phyloP scores from a whole-genome alignment of 2,797 vertebrate genomes.

The Scyliorhinus canicula region DNA sequence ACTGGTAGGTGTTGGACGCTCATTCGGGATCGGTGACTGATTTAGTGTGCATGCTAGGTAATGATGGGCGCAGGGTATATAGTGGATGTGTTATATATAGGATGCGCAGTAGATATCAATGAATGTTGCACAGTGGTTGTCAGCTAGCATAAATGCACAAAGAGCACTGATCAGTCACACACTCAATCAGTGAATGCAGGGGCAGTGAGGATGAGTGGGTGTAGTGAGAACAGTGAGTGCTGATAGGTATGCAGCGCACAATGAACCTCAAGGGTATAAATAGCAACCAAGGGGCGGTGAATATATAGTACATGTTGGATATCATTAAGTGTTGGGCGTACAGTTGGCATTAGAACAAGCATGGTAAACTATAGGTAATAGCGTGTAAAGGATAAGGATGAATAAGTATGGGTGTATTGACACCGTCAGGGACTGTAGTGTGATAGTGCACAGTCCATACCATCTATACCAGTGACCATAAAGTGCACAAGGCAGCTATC shows the following conservation, averaged over 20 bases:
- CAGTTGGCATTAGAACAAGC: background rate
- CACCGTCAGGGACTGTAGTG: background rate
- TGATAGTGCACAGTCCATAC: background rate
- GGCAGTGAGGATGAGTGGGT: background rate
- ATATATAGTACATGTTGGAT: background rate
- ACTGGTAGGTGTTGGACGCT: background rate
- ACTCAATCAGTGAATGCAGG: background rate
- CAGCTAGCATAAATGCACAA: background rate
- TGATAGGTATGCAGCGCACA: background rate
- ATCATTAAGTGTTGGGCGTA: background rate
- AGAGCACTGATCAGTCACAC: conserved; percentile 4
- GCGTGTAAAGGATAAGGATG: background rate
- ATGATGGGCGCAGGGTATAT: background rate
- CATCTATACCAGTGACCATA: background rate
- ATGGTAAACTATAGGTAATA: background rate
- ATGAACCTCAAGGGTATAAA: background rate
- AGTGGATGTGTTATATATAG: background rate
- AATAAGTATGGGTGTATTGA: background rate
- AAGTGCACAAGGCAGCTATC: background rate
- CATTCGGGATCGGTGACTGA: background rate
- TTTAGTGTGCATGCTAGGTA: background rate
- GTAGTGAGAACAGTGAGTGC: background rate
- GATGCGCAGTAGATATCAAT: background rate
- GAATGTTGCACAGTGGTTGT: background rate
- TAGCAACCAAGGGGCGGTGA: background rate